Conservation (phyloP, 2,888 invertebrate species). For the Dasypogon diadema region DNA sequence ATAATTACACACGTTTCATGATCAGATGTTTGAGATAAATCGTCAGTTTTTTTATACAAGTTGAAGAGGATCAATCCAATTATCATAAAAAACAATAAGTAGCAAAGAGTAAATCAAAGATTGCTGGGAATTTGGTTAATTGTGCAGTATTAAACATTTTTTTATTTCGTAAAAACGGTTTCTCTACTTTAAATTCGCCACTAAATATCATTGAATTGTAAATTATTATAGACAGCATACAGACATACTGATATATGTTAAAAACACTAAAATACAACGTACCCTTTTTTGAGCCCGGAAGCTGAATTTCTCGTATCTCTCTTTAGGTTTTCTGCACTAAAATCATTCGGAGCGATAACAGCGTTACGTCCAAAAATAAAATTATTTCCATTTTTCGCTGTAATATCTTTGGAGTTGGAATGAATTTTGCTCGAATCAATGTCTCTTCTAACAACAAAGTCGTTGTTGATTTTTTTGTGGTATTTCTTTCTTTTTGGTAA, state of each 20-base stretch:
- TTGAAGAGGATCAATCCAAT: no score
- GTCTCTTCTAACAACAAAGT: constrained; percentile 51
- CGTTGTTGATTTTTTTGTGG: constrained; percentile 54
- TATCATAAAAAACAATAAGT: no score
- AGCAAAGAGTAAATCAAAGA: no score
- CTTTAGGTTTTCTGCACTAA: background rate
- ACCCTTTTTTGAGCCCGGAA: background rate
- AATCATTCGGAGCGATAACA: background rate
- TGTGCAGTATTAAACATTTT: no score
- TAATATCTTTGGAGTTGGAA: constrained; percentile 64
- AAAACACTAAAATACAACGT: background rate
- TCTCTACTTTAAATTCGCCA: no score
- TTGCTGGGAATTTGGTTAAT: no score
- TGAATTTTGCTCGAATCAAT: constrained; percentile 63
- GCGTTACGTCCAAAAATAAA: constrained; percentile 62
- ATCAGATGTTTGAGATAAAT: no score
- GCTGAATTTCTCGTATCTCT: background rate
- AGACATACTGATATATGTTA: background rate
- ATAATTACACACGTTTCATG: no score
- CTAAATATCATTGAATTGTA: no score
- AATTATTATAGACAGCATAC: no score
- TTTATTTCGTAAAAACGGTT: no score
- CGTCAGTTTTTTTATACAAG: no score
- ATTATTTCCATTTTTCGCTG: constrained; percentile 61
- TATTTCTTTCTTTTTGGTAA: constrained; percentile 12